phyloP scores from a whole-genome alignment of 2,888 invertebrate species.

The Trisateles emortualis region DNA sequence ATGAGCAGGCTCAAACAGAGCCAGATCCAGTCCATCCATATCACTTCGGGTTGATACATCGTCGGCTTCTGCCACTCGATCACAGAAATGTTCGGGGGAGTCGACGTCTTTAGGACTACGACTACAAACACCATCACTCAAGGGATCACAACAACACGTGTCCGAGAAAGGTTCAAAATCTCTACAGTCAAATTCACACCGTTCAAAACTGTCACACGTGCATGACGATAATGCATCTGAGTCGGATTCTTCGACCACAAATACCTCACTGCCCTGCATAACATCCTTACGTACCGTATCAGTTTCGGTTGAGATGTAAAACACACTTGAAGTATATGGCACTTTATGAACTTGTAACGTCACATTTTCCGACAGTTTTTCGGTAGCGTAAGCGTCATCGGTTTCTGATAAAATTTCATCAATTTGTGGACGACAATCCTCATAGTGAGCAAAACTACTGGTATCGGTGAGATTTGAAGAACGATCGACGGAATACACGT shows the following conservation, averaged over 20 bases:
- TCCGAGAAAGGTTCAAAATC: slow-evolving; percentile 88
- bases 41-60: slow-evolving; percentile 83
- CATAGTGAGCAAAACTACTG: slow-evolving; percentile 82
- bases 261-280: slow-evolving; percentile 65
- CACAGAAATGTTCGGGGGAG: slow-evolving; percentile 80
- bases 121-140: slow-evolving; percentile 81
- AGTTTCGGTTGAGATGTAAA: slow-evolving; percentile 74
- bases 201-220: slow-evolving; percentile 84
- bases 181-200: slow-evolving; percentile 86
- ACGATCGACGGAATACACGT: slow-evolving; percentile 79
- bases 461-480: slow-evolving; percentile 83
- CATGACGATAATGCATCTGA: slow-evolving; percentile 86
- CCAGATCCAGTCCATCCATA: slow-evolving; percentile 89
- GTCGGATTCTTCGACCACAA: slow-evolving; percentile 75
- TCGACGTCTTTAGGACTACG: slow-evolving; percentile 83
- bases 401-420: slow-evolving; percentile 65
- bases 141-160: slow-evolving; percentile 87
- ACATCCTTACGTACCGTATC: slow-evolving; percentile 65
- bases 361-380: slow-evolving; percentile 59
- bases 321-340: slow-evolving; percentile 79
- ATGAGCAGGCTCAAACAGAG: slow-evolving; percentile 88
- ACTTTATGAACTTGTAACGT: slow-evolving; percentile 78
- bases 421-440: slow-evolving; percentile 75
- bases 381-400: slow-evolving; percentile 54
- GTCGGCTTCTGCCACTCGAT: slow-evolving; percentile 74